These are phyloP conservation scores for Empis livida DNA, from an alignment of 2,888 invertebrate species.

Conservation along the genomic window DNA sequence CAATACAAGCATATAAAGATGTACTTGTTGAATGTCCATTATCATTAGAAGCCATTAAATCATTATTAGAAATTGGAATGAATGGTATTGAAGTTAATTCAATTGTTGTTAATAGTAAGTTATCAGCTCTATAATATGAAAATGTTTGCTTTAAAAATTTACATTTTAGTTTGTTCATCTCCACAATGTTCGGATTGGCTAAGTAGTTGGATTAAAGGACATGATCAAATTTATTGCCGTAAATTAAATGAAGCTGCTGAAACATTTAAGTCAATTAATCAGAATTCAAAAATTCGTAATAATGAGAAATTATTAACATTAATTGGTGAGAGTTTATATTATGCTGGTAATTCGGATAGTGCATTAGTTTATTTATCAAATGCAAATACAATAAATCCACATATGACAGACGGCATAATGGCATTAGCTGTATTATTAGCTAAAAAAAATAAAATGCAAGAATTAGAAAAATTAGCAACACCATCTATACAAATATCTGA, in stretches of 20 bases:
- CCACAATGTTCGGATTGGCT: slow-evolving; percentile 40
- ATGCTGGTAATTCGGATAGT: slow-evolving; percentile 53
- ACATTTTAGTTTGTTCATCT: slow-evolving; percentile 21
- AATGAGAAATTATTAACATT: slow-evolving; percentile 53
- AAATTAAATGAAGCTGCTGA: slow-evolving; percentile 56
- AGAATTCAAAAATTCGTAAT: slow-evolving; percentile 48
- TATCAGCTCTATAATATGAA: background rate
- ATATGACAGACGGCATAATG: slow-evolving; percentile 47
- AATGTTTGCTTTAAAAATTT: background rate
- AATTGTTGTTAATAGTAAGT: slow-evolving; percentile 47
- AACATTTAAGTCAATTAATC: slow-evolving; percentile 53
- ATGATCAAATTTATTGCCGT: slow-evolving; percentile 49
- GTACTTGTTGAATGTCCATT: slow-evolving; percentile 62
- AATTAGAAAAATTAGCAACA: slow-evolving; percentile 47
- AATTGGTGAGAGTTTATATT: slow-evolving; percentile 60
- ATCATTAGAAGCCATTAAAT: slow-evolving; percentile 61
- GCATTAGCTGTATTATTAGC: slow-evolving; percentile 48
- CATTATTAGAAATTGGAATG: slow-evolving; percentile 55
- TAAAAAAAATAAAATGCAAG: slow-evolving; percentile 44
- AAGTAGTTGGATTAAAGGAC: slow-evolving; percentile 48
- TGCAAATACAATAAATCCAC: slow-evolving; percentile 40
- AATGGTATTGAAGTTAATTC: slow-evolving; percentile 63
- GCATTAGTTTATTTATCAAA: slow-evolving; percentile 40
- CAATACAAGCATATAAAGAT: slow-evolving; percentile 64
- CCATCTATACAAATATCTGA: slow-evolving; percentile 32